Base-by-base conservation (phyloP, 2,888 invertebrate species). In the Hyposoter didymator region DNA sequence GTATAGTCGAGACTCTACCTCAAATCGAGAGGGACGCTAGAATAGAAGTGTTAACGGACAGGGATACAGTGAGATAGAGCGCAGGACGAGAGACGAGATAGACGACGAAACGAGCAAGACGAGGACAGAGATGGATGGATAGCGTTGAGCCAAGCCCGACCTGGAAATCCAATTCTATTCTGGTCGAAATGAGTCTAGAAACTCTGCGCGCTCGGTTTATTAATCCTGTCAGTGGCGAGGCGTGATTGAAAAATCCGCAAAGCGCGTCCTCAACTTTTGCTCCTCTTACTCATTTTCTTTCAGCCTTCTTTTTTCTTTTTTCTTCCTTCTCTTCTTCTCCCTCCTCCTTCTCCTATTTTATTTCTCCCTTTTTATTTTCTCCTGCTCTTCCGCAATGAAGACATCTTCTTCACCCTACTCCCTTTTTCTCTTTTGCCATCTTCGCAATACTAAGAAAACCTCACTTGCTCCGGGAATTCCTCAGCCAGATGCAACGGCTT, bases 161-260 rank as follows among this genome's bases (percentile, higher is more conserved):
- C 91, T 90, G 91, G 88, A 92, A 92, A 93, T 93, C 91, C 93
- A 93, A 93, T 93, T 93, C 92, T 92, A 93, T 93, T 92, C 90
- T 90, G 91, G 90, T 90, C 91, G 91, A 93, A 93, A 92, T 92
- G 92, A 92, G 91, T 90, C 90, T 90, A 89, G 91, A 92, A 92
- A 92, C 90, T 91, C 90, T 79, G 72, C 86, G 39, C 81, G 73
- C 80, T 81, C 59, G 88, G 91, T 93, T 93, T 93, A 93, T 93
- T 93, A 93, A 93, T 92, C 90, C 91, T 88, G 90, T 90, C 92
- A 91, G 90, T 89, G 89, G 72, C 87, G 90, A 89, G 90, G 90
- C 90, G 90, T 91, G 91, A 92, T 93, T 92, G 92, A 92, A 93
- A 92, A 93, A 92, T 92, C 90, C 89, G 90, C 89, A 88, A 89